Conservation (phyloP, 2,113 vertebrate genomes). For the Zosterops japonicus region DNA sequence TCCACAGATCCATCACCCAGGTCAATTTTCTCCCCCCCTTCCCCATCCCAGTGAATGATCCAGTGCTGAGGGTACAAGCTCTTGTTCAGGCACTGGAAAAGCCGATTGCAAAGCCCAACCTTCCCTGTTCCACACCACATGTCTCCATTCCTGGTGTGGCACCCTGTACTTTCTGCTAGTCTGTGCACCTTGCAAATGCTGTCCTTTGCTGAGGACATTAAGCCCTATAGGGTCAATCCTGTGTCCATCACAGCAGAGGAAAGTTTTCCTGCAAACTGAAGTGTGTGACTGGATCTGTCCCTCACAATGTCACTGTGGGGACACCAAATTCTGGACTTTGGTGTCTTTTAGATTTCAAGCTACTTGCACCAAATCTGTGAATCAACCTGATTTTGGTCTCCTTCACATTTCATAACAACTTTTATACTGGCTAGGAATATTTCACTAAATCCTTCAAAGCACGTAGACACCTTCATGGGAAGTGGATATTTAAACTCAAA, state of each 20-base stretch:
- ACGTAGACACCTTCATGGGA: neutral
- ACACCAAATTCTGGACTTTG: neutral
- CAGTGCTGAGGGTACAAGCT: neutral
- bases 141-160: neutral
- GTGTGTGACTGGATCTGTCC: neutral
- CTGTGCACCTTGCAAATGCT: neutral
- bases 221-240: neutral
- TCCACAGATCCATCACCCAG: constrained; percentile 60
- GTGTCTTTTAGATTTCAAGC: neutral
- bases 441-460: neutral
- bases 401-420: neutral
- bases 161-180: neutral
- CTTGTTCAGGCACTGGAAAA: neutral
- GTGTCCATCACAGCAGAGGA: neutral
- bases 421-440: neutral
- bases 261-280: neutral
- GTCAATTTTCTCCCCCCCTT: constrained; percentile 25
- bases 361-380: neutral
- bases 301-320: neutral
- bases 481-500: neutral
- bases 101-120: neutral
- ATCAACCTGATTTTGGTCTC: neutral
- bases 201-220: neutral
- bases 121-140: neutral
- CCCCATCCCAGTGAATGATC: neutral